Conservation (phyloP, 1,140 invertebrate species). For the Drosophila athabasca region DNA sequence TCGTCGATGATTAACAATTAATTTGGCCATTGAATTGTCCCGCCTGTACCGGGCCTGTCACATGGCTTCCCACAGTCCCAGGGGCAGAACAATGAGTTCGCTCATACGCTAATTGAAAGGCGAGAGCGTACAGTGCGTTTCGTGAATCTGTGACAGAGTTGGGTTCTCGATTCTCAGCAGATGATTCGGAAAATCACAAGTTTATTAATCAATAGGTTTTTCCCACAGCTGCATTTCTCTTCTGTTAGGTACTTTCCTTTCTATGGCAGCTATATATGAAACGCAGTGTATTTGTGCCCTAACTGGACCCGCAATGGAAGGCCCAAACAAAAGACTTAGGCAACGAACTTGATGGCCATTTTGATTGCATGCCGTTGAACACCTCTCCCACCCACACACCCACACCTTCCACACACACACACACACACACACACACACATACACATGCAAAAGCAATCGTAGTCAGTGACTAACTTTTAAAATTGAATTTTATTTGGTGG, state of each 20-base stretch:
- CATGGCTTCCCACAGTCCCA: slow-evolving; percentile 18
- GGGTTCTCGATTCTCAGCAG: no score
- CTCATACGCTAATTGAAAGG: slow-evolving; percentile 7
- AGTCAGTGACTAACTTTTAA: slow-evolving; percentile 40
- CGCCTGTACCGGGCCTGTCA: slow-evolving; percentile 22
- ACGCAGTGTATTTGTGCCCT: no score
- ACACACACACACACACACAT: background rate
- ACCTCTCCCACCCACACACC: slow-evolving; percentile 44
- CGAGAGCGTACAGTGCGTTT: slow-evolving; percentile 28
- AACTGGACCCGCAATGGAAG: slow-evolving; percentile 1
- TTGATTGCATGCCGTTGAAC: slow-evolving; percentile 34
- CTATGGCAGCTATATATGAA: no score
- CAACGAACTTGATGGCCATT: slow-evolving; percentile 55
- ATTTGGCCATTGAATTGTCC: slow-evolving; percentile 32
- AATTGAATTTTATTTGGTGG: slow-evolving; percentile 48
- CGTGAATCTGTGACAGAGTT: slow-evolving; percentile 1
- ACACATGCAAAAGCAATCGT: slow-evolving; percentile 28
- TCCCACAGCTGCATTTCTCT: no score
- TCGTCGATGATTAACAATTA: slow-evolving; percentile 40
- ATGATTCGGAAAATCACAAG: no score
- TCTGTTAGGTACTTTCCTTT: no score
- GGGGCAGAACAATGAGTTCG: slow-evolving; percentile 32
- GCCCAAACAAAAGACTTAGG: slow-evolving; percentile 58
- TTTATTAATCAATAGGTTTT: no score
- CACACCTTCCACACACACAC: background rate